Conservation (phyloP, 2,888 invertebrate genomes). For the Metacarcinus magister region DNA sequence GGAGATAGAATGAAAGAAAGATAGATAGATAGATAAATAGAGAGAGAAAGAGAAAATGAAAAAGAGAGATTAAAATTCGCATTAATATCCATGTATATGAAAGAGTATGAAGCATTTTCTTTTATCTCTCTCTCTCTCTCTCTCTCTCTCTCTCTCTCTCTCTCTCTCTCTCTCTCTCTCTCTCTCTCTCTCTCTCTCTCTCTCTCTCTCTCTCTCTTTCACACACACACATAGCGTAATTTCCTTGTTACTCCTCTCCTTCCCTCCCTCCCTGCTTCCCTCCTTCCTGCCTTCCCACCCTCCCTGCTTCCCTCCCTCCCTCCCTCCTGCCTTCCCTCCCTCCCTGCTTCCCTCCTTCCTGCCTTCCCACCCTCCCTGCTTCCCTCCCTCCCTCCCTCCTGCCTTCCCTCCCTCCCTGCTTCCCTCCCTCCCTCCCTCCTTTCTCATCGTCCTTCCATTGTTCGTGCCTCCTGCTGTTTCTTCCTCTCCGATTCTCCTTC, state of each 20-base stretch:
- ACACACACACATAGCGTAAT: neutral
- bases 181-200: conserved; percentile 11
- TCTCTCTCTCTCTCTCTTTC: conserved; percentile 39
- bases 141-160: neutral
- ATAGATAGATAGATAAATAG: neutral
- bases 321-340: neutral
- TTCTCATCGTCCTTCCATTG: neutral
- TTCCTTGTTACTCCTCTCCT: neutral
- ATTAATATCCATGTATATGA: neutral
- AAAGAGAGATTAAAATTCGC: neutral
- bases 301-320: neutral
- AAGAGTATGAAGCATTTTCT: neutral
- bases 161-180: neutral
- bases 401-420: neutral
- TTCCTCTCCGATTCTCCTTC: neutral
- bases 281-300: neutral
- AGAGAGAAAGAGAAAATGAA: neutral
- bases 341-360: neutral
- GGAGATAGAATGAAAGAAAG: neutral
- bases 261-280: neutral
- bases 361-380: neutral
- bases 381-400: neutral
- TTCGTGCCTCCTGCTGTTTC: neutral
- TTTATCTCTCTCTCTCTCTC: neutral
- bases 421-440: neutral